phyloP scores from a whole-genome alignment of 2,113 vertebrate genomes.

The Dromaius novaehollandiae region DNA sequence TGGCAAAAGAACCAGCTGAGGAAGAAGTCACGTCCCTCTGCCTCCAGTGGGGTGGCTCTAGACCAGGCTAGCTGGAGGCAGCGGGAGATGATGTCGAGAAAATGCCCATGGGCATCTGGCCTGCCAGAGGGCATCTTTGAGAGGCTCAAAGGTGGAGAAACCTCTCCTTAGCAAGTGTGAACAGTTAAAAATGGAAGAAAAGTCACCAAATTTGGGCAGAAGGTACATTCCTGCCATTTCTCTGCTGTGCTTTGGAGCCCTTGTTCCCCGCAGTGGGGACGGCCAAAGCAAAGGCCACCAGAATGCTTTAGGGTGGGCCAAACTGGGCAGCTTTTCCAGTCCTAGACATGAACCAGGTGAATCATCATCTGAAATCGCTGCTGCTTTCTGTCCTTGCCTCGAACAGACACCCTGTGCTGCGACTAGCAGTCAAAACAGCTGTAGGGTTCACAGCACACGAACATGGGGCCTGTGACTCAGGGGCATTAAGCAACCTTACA shows the following conservation, averaged over 20 bases:
- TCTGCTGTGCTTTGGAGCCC: not conserved
- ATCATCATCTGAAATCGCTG: not conserved
- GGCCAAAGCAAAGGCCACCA: not conserved
- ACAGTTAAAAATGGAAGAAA: not conserved
- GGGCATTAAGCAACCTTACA: not conserved
- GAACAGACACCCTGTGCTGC: not conserved
- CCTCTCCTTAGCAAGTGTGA: not conserved
- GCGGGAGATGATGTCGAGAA: too few species aligned
- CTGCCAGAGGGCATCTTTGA: not conserved
- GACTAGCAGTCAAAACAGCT: not conserved
- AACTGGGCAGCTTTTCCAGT: not conserved
- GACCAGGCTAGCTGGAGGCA: too few species aligned
- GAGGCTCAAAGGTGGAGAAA: not conserved
- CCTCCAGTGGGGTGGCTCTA: too few species aligned
- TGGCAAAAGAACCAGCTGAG: not conserved
- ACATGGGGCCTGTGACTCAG: not conserved
- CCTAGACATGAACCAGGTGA: not conserved
- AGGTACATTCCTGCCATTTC: not conserved
- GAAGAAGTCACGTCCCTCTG: not conserved
- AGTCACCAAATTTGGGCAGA: not conserved
- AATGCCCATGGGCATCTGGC: too few species aligned
- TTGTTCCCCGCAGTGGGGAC: not conserved
- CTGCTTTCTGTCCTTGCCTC: too few species aligned
- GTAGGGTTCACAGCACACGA: not conserved
- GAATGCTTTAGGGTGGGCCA: not conserved